These are phyloP conservation scores for Plusia festucae DNA, from an alignment of 2,888 invertebrate genomes.

Conservation along the genomic window DNA sequence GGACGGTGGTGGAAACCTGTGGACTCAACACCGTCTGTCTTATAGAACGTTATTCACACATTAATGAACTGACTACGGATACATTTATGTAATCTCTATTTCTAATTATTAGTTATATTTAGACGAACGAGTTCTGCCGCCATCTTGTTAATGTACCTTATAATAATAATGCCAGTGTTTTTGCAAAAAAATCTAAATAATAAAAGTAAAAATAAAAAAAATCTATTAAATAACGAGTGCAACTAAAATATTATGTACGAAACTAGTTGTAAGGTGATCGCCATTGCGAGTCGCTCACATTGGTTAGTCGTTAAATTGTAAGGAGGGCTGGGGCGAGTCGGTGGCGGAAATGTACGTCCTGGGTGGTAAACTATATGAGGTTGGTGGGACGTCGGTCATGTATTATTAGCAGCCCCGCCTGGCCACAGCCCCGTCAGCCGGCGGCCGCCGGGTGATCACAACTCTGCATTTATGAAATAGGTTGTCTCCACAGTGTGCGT, in stretches of 20 bases:
- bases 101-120: slow-evolving; percentile 37
- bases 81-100: slow-evolving; percentile 40
- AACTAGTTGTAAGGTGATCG: slow-evolving; percentile 51
- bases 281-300: slow-evolving; percentile 53
- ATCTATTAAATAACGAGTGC: slow-evolving; percentile 71
- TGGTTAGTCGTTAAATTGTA: slow-evolving; percentile 43
- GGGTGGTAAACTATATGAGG: background rate
- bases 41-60: slow-evolving; percentile 2
- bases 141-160: slow-evolving; percentile 48
- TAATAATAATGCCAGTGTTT: slow-evolving; percentile 57
- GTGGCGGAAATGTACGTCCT: background rate
- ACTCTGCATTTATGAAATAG: slow-evolving; percentile 54
- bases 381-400: background rate
- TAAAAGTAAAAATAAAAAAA: slow-evolving; percentile 63
- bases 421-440: too few species aligned
- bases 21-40: slow-evolving; percentile 9
- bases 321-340: slow-evolving; percentile 14
- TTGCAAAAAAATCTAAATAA: slow-evolving; percentile 60
- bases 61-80: slow-evolving; percentile 22
- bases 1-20: background rate
- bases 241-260: slow-evolving; percentile 75
- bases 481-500: slow-evolving; percentile 39
- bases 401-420: background rate
- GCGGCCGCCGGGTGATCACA: slow-evolving; percentile 8
- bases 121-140: slow-evolving; percentile 45